Evolutionary conservation across 2,797 vertebrate genomes (phyloP).

Genomic region (Coluber constrictor): DNA sequence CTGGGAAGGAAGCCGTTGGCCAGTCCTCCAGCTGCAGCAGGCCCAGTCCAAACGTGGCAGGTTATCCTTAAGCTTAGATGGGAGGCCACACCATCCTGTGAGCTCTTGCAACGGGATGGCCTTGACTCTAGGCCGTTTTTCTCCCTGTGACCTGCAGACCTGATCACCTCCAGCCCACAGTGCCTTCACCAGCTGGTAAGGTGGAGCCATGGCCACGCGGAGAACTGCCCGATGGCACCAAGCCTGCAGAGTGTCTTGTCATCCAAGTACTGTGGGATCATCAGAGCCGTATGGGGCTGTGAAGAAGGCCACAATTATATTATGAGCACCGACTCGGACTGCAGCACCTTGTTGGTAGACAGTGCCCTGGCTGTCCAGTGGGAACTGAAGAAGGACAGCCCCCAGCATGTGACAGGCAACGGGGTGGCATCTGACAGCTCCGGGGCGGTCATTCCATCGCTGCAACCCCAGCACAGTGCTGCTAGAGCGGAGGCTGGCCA

Average conservation of each 20-base stretch:
- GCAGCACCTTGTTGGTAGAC: constrained; percentile 54
- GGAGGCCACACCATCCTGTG: neutral
- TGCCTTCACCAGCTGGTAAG: constrained; percentile 84
- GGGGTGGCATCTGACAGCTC: constrained; percentile 24
- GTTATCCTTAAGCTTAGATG: neutral
- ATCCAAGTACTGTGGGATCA: constrained; percentile 80
- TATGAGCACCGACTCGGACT: constrained; percentile 77
- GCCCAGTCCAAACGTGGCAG: neutral
- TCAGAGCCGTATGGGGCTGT: constrained; percentile 86
- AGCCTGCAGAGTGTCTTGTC: constrained; percentile 82
- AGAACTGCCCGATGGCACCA: constrained; percentile 77
- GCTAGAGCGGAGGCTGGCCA: constrained; percentile 41
- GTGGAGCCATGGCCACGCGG: constrained; percentile 86
- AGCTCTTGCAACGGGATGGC: neutral
- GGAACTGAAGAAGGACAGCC: constrained; percentile 45
- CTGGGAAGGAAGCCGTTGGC: neutral
- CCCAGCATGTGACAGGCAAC: constrained; percentile 45
- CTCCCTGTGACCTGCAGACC: constrained; percentile 60
- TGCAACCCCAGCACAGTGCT: neutral
- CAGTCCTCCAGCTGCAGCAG: neutral
- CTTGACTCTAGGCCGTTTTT: rapidly evolving
- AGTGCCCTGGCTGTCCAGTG: constrained; percentile 47
- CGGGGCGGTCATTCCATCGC: neutral
- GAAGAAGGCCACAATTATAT: constrained; percentile 82
- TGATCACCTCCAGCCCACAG: constrained; percentile 79